Base-by-base conservation (phyloP, 2,113 vertebrate genomes). In the Spea multiplicata region DNA sequence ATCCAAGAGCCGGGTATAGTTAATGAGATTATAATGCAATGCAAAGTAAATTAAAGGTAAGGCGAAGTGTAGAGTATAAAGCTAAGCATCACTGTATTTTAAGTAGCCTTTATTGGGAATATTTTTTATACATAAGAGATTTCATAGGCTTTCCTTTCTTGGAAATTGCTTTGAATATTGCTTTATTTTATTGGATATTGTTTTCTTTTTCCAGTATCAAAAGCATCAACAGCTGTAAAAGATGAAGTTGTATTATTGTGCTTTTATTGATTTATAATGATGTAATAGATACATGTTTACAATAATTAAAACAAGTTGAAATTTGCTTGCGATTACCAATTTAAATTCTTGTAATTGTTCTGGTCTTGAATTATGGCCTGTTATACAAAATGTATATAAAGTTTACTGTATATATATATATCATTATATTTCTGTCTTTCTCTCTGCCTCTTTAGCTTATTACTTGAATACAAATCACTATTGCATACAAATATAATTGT, bases 1-100 rank as follows among this genome's bases (percentile, higher is more conserved):
- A 85, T 86, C 88, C 88, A 87, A 78, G 87, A 88, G 86, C 84
- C 83, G 82, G 89, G 66, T 86, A 85, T 78, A 80, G 79, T 87
- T 91, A 94, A 91, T 89, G 88, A 93, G 91, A 94, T 93, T 94
- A 94, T 88, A 87, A 86, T 85, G 87, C 87, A 87, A 90, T 78
- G 70, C 84, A 84, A 88, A 87, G 85, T 88, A 84, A 91, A 87
- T 88, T 87, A 82, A 83, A 83, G 91, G 88, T 91, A 92, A 89
- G 86, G 78, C 78, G 79, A 73, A 78, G 88, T 84, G 84, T 89
- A 85, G 82, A 82, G 78, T 85, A 86, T 85, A 87, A 87, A 89
- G 86, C 87, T 89, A 85, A 81, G 91, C 90, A 90, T 85, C 88
- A 83, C 86, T 90, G 90, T 81, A 84, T 88, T 86, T 73, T 85